phyloP scores from a whole-genome alignment of 2,113 vertebrate species.

The Megaceryle maxima region DNA sequence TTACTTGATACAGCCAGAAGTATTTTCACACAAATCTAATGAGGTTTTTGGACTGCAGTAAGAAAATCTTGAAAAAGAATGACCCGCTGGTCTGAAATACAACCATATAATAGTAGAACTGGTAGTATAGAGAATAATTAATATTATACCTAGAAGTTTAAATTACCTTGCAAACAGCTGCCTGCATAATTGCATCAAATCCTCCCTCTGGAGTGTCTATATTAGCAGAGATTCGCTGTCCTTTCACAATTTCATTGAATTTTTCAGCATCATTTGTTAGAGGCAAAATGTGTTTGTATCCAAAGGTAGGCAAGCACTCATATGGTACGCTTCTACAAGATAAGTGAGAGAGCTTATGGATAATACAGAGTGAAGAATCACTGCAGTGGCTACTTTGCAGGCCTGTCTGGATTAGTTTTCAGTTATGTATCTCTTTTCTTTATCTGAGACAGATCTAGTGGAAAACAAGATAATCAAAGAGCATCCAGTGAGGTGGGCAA shows the following conservation, averaged over 20 bases:
- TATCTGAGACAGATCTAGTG: background rate
- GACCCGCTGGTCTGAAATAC: background rate
- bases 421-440: background rate
- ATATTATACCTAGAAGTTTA: background rate
- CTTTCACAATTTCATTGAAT: slow-evolving; percentile 90
- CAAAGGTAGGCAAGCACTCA: slow-evolving; percentile 87
- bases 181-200: slow-evolving; percentile 98
- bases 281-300: slow-evolving; percentile 91
- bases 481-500: background rate
- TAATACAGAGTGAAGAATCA: background rate
- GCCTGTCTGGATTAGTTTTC: background rate
- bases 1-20: background rate
- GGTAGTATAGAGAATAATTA: background rate
- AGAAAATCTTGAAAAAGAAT: background rate
- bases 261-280: slow-evolving; percentile 86
- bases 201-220: slow-evolving; percentile 90
- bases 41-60: background rate
- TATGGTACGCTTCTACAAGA: slow-evolving; percentile 74
- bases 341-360: background rate
- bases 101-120: background rate
- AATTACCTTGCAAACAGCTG: slow-evolving; percentile 93
- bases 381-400: background rate
- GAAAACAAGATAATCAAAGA: background rate
- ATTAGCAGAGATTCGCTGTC: slow-evolving; percentile 89
- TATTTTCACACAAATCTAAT: slow-evolving; percentile 5